Base-by-base conservation (phyloP, 2,797 vertebrate species). In the Esox masquinongy region DNA sequence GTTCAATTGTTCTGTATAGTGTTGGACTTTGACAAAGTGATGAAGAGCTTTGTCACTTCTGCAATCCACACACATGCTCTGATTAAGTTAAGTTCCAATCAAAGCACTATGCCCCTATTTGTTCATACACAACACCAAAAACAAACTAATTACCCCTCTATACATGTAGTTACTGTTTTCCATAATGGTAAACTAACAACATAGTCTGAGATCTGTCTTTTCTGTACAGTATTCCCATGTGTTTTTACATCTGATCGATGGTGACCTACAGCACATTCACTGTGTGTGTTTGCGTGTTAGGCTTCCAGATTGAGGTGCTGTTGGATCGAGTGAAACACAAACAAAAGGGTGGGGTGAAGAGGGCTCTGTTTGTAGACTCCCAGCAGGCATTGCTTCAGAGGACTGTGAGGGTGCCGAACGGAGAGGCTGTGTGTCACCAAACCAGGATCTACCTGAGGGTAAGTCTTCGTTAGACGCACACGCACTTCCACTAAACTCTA, bases 361-460 rank as follows among this genome's bases (percentile, higher is more conserved):
- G 96, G 74, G 95, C 95, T 0, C 91, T 97, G 29, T 97, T 98
- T 83, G 72, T 96, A 73, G 90, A 94, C 67, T 92, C 95, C 78
- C 94, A 91, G 77, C 93, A 94, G 89, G 89, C 96, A 0, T 80
- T 83, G 63, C 84, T 95, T 8, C 91, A 89, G 12, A 90, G 79
- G 79, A 92, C 79, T 1, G 77, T 97, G 76, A 87, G 79, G 17
- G 85, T 97, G 76, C 90, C 74, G 63, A 95, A 91, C 0, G 95
- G 95, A 59, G 87, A 86, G 69, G 92, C 89, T 0, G 72, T 89
- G 0, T 98, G 97, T 84, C 82, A 91, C 16, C 88, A 95, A 11
- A 95, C 94, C 84, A 95, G 95, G 89, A 93, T 97, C 88, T 97
- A 95, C 90, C 92, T 98, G 31, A 88, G 92, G 87, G 97, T 98